These are phyloP conservation scores for Corythaixoides concolor DNA, from an alignment of 2,113 vertebrate genomes.

Conservation along the genomic window DNA sequence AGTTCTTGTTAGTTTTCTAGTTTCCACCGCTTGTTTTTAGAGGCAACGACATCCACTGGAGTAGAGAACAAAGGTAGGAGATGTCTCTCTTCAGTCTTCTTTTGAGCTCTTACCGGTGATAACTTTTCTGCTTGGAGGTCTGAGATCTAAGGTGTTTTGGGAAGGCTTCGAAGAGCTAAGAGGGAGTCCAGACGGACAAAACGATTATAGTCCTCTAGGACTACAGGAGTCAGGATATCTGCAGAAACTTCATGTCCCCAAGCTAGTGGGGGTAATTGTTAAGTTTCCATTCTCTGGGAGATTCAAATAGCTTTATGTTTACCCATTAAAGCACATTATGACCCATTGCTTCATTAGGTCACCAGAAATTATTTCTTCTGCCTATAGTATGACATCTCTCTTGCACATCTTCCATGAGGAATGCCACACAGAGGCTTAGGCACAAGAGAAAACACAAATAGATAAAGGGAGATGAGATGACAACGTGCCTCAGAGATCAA, in stretches of 20 bases:
- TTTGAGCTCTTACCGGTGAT: not conserved
- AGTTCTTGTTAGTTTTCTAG: not conserved
- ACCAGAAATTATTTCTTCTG: not conserved
- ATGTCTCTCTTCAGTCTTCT: not conserved
- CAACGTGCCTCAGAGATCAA: not conserved
- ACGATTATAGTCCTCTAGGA: not conserved
- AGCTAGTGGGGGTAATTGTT: not conserved
- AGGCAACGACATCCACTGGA: not conserved
- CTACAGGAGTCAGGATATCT: not conserved
- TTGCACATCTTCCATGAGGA: not conserved
- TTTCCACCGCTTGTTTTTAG: not conserved
- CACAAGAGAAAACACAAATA: not conserved
- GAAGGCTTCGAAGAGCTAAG: not conserved
- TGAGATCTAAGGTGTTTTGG: not conserved
- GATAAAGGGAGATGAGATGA: not conserved
- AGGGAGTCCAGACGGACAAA: not conserved
- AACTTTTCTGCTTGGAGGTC: not conserved
- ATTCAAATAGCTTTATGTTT: not conserved
- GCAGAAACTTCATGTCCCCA: not conserved
- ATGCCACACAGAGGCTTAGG: not conserved
- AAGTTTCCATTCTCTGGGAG: not conserved
- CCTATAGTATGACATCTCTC: not conserved
- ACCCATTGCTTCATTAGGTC: not conserved
- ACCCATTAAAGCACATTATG: not conserved
- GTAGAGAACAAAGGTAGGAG: not conserved